These are phyloP conservation scores for Drosophila sturtevanti DNA, from an alignment of 1,140 invertebrate genomes.

Conservation along the genomic window DNA sequence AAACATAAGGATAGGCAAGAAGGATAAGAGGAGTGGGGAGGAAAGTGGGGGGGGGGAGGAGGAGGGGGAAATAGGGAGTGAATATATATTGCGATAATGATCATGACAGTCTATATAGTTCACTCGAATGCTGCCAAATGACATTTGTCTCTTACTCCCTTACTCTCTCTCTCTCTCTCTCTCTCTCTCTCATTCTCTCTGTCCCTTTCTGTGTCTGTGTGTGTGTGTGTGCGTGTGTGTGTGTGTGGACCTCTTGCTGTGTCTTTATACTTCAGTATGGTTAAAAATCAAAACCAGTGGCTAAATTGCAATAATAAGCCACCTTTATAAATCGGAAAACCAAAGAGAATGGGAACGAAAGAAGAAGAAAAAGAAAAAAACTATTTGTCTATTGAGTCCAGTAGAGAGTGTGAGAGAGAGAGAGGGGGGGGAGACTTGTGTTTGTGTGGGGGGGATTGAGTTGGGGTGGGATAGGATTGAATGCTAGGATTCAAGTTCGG, in stretches of 20 bases:
- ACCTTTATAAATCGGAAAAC: slow-evolving; percentile 79
- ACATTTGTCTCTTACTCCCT: slow-evolving; percentile 67
- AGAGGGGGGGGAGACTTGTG: neutral
- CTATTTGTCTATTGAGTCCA: slow-evolving; percentile 69
- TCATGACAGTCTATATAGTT: slow-evolving; percentile 82
- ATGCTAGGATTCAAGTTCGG: neutral
- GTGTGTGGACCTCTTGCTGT: slow-evolving; percentile 36
- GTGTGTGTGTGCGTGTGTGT: too few species aligned
- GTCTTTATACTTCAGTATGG: slow-evolving; percentile 51
- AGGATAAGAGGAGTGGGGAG: too few species aligned
- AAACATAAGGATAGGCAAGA: too few species aligned
- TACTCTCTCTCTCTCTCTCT: slow-evolving; percentile 2
- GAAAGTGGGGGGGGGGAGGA: slow-evolving; percentile 10
- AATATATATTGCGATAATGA: slow-evolving; percentile 82
- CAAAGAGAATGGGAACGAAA: slow-evolving; percentile 28
- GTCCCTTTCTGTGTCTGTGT: too few species aligned
- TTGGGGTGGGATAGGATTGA: neutral
- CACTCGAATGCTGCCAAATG: slow-evolving; percentile 81
- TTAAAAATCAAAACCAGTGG: slow-evolving; percentile 82
- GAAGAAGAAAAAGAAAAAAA: slow-evolving; percentile 15
- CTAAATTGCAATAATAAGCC: slow-evolving; percentile 83
- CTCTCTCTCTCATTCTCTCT: neutral
- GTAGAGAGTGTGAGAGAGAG: neutral
- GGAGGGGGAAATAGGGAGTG: slow-evolving; percentile 7
- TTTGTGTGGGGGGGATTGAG: too few species aligned